phyloP scores from a whole-genome alignment of 2,888 invertebrate species.

The Eupithecia vulgata region DNA sequence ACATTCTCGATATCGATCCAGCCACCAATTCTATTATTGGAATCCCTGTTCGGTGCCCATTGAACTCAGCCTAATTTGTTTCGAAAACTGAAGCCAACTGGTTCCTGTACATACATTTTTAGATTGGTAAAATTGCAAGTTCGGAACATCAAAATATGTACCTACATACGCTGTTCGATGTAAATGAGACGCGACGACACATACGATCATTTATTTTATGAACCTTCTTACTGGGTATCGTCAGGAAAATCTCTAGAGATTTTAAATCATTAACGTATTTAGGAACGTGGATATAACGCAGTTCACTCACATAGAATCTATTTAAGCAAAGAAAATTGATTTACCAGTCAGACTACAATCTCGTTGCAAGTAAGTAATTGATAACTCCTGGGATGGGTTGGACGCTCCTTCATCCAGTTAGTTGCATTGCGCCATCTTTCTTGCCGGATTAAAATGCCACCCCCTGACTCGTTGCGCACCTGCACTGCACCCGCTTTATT shows the following conservation, averaged over 20 bases:
- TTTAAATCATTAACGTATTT: constrained; percentile 1
- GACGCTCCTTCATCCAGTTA: constrained; percentile 44
- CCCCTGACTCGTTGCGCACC: constrained; percentile 51
- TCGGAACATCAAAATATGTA: not conserved
- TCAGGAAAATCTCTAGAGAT: not conserved
- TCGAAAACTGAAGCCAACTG: constrained; percentile 8
- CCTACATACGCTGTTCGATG: not conserved
- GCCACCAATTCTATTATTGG: constrained; percentile 25
- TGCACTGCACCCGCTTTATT: constrained; percentile 51
- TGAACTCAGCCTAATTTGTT: constrained; percentile 8
- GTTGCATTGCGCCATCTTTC: constrained; percentile 55
- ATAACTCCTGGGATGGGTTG: constrained; percentile 51
- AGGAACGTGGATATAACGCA: not conserved
- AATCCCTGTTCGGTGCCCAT: constrained; percentile 9
- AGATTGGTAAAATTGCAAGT: not conserved
- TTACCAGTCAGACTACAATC: not conserved
- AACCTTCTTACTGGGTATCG: not conserved
- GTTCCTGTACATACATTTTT: not conserved
- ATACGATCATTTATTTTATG: not conserved
- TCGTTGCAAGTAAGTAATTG: constrained; percentile 53
- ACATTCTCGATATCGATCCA: constrained; percentile 28
- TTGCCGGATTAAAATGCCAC: constrained; percentile 62
- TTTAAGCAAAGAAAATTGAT: not conserved
- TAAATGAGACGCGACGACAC: not conserved
- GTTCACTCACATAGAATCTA: not conserved